These are phyloP conservation scores for Helarctos malayanus DNA, from an alignment of 2,797 vertebrate genomes.

Conservation along the genomic window DNA sequence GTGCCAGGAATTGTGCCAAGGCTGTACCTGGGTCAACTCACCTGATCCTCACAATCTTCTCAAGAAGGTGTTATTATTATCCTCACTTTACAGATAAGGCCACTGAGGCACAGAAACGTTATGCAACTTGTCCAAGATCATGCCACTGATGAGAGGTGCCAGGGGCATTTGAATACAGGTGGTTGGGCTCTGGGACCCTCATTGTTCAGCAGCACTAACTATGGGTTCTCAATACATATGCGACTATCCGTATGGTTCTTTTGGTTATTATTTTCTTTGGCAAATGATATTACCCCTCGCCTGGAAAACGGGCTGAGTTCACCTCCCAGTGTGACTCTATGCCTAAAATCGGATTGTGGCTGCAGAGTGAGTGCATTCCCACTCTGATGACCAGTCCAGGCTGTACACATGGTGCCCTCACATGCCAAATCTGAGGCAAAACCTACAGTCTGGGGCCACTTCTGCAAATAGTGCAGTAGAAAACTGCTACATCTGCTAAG, in stretches of 20 bases:
- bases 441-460: background rate
- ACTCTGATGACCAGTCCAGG: background rate
- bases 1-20: background rate
- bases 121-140: background rate
- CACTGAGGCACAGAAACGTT: background rate
- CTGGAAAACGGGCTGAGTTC: constrained; percentile 29
- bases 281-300: background rate
- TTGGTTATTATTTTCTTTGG: background rate
- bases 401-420: background rate
- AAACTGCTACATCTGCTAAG: constrained; percentile 40
- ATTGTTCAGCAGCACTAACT: background rate
- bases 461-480: background rate
- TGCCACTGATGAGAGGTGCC: background rate
- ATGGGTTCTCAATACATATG: background rate
- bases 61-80: background rate
- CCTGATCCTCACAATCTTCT: constrained; percentile 26
- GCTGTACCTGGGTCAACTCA: background rate
- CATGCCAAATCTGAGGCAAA: constrained; percentile 1
- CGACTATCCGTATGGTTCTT: background rate
- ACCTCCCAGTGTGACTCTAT: background rate
- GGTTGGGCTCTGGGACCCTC: background rate
- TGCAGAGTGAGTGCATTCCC: background rate
- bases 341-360: background rate
- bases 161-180: background rate
- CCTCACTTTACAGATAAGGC: constrained; percentile 17